These are phyloP conservation scores for Syndactyla subalaris DNA, from an alignment of 2,797 vertebrate species.

Conservation along the genomic window DNA sequence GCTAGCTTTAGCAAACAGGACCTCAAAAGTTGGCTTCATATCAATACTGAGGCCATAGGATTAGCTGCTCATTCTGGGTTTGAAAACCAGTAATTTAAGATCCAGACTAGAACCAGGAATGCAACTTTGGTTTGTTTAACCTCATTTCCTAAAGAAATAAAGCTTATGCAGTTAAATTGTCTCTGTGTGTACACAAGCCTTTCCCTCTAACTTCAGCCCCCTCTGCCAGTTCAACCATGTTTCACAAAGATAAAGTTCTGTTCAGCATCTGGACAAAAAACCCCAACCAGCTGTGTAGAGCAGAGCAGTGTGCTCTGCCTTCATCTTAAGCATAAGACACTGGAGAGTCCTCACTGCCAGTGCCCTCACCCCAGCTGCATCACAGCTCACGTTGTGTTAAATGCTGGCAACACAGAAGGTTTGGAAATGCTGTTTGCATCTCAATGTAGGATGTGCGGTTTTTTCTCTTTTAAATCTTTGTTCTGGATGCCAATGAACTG, in stretches of 20 bases:
- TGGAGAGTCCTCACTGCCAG: background rate
- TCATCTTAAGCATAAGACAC: background rate
- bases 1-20: background rate
- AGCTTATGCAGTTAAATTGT: background rate
- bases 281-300: background rate
- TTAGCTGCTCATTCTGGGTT: background rate
- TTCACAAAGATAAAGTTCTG: background rate
- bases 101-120: background rate
- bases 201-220: background rate
- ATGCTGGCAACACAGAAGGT: background rate
- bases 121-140: background rate
- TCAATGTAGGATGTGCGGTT: accelerated
- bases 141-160: background rate
- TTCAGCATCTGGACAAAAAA: background rate
- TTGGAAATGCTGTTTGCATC: background rate
- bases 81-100: background rate
- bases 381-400: background rate
- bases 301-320: background rate
- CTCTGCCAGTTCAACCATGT: background rate
- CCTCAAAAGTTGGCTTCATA: background rate
- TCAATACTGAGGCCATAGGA: background rate
- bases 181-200: background rate
- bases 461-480: background rate
- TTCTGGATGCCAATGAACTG: background rate
- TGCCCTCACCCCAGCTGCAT: background rate